These are phyloP conservation scores for Catotricha subobsoleta DNA, from an alignment of 2,888 invertebrate genomes.

Conservation along the genomic window DNA sequence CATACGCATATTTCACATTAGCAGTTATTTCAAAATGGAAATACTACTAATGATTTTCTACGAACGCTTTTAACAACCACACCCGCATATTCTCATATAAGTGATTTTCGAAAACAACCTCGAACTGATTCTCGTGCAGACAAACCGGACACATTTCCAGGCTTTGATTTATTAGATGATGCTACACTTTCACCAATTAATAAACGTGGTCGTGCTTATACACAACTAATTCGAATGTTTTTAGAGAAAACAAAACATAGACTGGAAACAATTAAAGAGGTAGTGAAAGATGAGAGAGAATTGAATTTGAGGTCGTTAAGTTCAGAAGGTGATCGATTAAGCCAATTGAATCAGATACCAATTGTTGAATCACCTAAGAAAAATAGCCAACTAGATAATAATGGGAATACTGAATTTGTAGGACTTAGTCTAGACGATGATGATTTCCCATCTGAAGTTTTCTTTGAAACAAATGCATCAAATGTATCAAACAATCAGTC, in stretches of 20 bases:
- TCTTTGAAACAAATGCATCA: too few species aligned
- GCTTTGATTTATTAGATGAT: constrained; percentile 7
- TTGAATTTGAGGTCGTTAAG: background rate
- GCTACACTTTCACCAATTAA: constrained; percentile 8
- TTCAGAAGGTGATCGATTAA: background rate
- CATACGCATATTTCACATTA: too few species aligned
- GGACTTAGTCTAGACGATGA: too few species aligned
- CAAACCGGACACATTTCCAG: constrained; percentile 10
- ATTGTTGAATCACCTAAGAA: background rate
- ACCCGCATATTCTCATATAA: constrained; percentile 9
- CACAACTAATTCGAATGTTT: constrained; percentile 7
- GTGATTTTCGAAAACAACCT: constrained; percentile 11
- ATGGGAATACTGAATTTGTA: too few species aligned
- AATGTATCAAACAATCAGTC: background rate
- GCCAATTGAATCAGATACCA: background rate
- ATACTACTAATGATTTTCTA: background rate
- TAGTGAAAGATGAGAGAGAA: constrained; percentile 4
- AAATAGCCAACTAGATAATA: too few species aligned
- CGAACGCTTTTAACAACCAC: background rate
- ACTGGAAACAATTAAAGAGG: constrained; percentile 6
- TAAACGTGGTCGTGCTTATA: constrained; percentile 6
- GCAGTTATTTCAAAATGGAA: background rate
- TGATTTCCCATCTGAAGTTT: too few species aligned
- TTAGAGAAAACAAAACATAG: constrained; percentile 8
- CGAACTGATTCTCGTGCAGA: constrained; percentile 12